A percentile compares a stretch with the other conserved stretches of the same genome.
phyloP scores from a whole-genome alignment of 2,888 invertebrate genomes.

The Pristionchus exspectatus region DNA sequence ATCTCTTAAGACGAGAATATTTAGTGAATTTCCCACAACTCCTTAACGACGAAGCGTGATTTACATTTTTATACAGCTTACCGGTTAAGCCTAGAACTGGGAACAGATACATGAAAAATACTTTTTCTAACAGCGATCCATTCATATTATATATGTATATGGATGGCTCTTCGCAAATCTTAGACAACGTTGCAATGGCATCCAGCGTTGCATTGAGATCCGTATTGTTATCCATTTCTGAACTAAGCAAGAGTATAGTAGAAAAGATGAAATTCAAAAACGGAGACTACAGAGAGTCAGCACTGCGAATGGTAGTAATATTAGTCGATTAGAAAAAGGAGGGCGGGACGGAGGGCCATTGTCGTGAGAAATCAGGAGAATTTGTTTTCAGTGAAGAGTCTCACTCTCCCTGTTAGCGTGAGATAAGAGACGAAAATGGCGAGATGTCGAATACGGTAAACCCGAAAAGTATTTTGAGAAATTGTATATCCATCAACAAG shows the following conservation, averaged over 20 bases:
- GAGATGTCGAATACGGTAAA: not conserved
- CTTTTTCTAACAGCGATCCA: constrained; percentile 13
- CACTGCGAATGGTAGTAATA: not conserved
- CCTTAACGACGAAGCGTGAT: not conserved
- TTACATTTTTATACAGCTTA: not conserved
- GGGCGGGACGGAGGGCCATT: not conserved
- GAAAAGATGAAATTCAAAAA: no score
- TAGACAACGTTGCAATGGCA: not conserved
- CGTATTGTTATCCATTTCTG: not conserved
- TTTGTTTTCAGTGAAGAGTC: constrained; percentile 2
- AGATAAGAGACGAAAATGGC: not conserved
- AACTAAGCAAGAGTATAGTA: no score
- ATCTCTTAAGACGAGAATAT: constrained; percentile 18
- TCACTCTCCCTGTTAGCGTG: not conserved
- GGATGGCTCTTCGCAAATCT: no score
- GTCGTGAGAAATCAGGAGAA: not conserved
- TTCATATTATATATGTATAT: not conserved
- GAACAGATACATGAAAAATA: not conserved
- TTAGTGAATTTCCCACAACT: constrained; percentile 24
- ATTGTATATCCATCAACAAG: not conserved
- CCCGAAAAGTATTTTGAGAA: not conserved
- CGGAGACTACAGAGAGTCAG: not conserved
- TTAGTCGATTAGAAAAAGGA: not conserved
- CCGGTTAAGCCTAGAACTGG: not conserved
- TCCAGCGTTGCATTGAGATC: not conserved